phyloP scores from a whole-genome alignment of 2,113 vertebrate genomes.

The Pampusana beccarii region DNA sequence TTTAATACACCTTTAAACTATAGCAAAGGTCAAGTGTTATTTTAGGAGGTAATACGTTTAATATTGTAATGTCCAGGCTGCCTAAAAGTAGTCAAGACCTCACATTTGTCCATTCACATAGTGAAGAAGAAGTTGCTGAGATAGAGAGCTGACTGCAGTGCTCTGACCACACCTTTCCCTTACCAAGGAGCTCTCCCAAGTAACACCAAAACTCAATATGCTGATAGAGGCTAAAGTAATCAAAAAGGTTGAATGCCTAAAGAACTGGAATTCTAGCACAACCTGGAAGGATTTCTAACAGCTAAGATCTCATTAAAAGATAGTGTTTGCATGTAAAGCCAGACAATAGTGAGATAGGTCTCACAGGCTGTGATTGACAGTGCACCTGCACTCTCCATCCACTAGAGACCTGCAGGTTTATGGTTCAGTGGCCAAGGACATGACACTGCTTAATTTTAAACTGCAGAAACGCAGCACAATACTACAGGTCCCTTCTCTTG shows the following conservation, averaged over 20 bases:
- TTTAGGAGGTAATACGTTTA: not conserved
- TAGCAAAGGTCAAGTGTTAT: not conserved
- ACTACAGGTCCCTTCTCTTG: not conserved
- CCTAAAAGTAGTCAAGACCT: not conserved
- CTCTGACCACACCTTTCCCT: not conserved
- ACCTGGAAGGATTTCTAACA: slow-evolving; percentile 76
- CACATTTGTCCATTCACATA: not conserved
- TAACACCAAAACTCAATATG: slow-evolving; percentile 46
- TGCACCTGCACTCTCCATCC: not conserved
- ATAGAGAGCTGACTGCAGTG: not conserved
- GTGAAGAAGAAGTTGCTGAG: not conserved
- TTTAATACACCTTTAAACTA: not conserved
- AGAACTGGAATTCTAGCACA: slow-evolving; percentile 63
- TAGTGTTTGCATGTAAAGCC: slow-evolving; percentile 67
- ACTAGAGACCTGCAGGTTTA: not conserved
- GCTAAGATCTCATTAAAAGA: slow-evolving; percentile 90
- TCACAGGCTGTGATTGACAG: slow-evolving; percentile 10
- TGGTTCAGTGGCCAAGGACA: slow-evolving; percentile 15
- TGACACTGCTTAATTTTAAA: not conserved
- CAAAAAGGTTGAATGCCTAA: slow-evolving; percentile 66
- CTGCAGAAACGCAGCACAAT: not conserved
- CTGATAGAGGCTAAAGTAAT: slow-evolving; percentile 67
- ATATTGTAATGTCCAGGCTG: not conserved
- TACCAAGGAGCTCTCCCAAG: not conserved
- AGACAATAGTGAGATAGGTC: slow-evolving; percentile 39